phyloP scores from a whole-genome alignment of 2,113 vertebrate genomes.

The Mormoops blainvillei region DNA sequence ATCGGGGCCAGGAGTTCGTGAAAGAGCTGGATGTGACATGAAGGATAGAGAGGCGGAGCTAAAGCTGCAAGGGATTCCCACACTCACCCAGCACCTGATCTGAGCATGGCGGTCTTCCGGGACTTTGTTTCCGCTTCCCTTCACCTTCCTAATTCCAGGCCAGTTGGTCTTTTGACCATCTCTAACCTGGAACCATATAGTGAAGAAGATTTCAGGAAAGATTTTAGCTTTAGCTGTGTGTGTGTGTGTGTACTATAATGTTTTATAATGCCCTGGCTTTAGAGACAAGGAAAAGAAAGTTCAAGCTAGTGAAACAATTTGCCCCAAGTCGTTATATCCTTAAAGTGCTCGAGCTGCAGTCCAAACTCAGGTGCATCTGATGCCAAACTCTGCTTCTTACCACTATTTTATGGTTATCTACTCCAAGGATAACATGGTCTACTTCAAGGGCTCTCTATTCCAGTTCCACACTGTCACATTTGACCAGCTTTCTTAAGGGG shows the following conservation, averaged over 20 bases:
- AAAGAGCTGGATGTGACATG: neutral
- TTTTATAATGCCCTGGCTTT: neutral
- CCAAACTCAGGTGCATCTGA: neutral
- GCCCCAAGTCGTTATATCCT: too few species aligned
- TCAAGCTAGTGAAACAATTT: neutral
- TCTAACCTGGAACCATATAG: neutral
- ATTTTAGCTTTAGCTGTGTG: neutral
- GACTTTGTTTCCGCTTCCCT: neutral
- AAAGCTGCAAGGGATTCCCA: too few species aligned
- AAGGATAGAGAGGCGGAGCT: neutral
- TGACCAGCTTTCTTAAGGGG: neutral
- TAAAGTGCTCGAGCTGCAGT: too few species aligned
- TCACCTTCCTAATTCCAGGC: neutral
- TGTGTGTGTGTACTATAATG: too few species aligned
- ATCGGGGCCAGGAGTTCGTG: neutral
- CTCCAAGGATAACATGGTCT: neutral
- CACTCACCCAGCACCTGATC: accelerated
- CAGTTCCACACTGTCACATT: neutral
- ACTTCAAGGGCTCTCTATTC: neutral
- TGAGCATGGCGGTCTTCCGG: neutral
- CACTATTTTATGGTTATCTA: too few species aligned
- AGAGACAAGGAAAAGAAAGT: neutral
- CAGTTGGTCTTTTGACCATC: neutral
- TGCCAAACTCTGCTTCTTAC: neutral
- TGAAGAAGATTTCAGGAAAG: neutral